These are phyloP conservation scores for Laspeyria flexula DNA, from an alignment of 2,888 invertebrate genomes.

Conservation along the genomic window DNA sequence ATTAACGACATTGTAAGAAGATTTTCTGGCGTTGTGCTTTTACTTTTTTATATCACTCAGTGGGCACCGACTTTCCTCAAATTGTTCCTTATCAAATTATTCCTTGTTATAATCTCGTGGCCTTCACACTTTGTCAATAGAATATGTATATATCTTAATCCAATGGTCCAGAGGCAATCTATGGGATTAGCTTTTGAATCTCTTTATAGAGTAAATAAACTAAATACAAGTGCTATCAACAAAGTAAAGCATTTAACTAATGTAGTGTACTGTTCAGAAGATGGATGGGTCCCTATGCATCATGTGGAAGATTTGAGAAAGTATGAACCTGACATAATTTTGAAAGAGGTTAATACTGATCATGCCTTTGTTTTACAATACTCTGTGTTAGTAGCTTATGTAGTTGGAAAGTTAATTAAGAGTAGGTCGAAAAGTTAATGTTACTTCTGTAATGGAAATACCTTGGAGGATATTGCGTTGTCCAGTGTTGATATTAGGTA, in stretches of 20 bases:
- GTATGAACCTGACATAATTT: constrained; percentile 1
- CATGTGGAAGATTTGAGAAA: constrained; percentile 32
- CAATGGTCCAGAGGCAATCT: constrained; percentile 21
- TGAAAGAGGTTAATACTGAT: constrained; percentile 22
- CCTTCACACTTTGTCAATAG: constrained; percentile 21
- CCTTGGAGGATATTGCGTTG: too few relatives aligned
- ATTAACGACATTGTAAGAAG: constrained; percentile 26
- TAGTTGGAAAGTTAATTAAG: constrained; percentile 10
- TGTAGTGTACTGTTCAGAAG: constrained; percentile 22
- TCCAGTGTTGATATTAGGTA: too few relatives aligned
- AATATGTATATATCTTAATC: constrained; percentile 25
- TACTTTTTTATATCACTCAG: constrained; percentile 24
- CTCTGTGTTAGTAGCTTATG: constrained; percentile 12
- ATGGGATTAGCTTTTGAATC: constrained; percentile 28
- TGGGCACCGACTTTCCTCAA: constrained; percentile 17
- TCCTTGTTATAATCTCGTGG: constrained; percentile 21
- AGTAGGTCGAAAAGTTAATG: neutral
- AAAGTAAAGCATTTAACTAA: constrained; percentile 33
- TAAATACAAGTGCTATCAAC: constrained; percentile 25
- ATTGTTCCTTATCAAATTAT: constrained; percentile 17
- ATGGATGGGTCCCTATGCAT: constrained; percentile 32
- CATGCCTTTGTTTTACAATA: constrained; percentile 33
- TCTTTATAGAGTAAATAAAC: constrained; percentile 20
- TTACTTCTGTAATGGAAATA: neutral
- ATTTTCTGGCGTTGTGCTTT: constrained; percentile 19